Percentiles rank a stretch among this genome's conserved stretches.
phyloP scores from a whole-genome alignment of 2,797 vertebrate genomes.

The Triplophysa yarkandensis region DNA sequence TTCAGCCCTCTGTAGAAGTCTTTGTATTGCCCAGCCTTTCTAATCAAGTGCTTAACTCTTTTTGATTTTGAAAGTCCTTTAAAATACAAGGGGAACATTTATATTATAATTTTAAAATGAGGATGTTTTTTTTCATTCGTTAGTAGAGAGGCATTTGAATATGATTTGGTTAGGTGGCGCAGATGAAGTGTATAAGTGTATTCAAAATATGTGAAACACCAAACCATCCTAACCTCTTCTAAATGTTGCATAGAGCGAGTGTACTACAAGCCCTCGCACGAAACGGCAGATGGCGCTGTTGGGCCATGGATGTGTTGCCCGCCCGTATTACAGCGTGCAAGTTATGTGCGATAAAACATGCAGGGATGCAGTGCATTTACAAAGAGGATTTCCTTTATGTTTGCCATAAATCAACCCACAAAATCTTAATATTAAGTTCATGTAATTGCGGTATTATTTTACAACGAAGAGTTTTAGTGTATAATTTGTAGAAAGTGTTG shows the following conservation, averaged over 20 bases:
- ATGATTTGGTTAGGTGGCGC: not conserved
- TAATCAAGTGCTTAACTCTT: not conserved
- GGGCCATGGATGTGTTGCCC: slow-evolving; percentile 58
- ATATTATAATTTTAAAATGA: not conserved
- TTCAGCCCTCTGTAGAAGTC: not conserved
- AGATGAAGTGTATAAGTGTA: not conserved
- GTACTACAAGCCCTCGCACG: not conserved
- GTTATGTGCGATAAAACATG: not conserved
- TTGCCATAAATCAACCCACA: not conserved
- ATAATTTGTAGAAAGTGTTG: not conserved
- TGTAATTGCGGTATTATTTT: not conserved
- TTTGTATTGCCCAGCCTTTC: not conserved
- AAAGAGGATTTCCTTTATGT: not conserved
- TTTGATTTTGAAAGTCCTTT: not conserved
- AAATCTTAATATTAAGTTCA: not conserved
- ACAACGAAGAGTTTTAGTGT: not conserved
- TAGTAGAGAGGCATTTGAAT: not conserved
- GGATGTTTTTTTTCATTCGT: not conserved
- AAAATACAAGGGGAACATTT: not conserved
- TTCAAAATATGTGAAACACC: not conserved
- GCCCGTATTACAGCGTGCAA: not conserved
- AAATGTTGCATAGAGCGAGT: not conserved
- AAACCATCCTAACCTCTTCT: not conserved
- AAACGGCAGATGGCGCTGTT: slow-evolving; percentile 75
- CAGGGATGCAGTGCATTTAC: not conserved